These are phyloP conservation scores for Epinephelus coioides DNA, from an alignment of 2,797 vertebrate genomes.

Conservation along the genomic window DNA sequence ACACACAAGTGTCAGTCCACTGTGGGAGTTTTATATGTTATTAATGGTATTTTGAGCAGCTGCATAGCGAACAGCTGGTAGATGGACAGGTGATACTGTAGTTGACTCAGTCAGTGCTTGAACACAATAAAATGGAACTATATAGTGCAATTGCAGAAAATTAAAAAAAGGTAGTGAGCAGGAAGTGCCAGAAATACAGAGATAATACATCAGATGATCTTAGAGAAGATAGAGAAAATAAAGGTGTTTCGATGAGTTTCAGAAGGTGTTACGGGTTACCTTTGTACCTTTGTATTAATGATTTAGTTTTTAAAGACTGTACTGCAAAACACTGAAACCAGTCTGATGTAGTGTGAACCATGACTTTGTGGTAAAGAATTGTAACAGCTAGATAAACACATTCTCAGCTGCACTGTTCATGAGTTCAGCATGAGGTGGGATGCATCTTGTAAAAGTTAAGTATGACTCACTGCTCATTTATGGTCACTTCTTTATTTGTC, in stretches of 20 bases:
- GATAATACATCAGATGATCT: not conserved
- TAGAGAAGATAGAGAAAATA: not conserved
- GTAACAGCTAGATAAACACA: not conserved
- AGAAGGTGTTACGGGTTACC: too few species aligned
- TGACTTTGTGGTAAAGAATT: not conserved
- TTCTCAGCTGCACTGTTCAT: not conserved
- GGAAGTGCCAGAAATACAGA: not conserved
- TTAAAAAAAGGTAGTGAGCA: not conserved
- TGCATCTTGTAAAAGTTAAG: not conserved
- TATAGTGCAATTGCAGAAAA: not conserved
- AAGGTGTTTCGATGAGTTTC: not conserved
- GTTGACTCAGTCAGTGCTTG: conserved; percentile 1
- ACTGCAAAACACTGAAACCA: not conserved
- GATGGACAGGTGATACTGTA: conserved; percentile 25
- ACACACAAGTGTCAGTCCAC: conserved; percentile 39
- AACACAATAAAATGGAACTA: not conserved
- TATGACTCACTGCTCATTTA: not conserved
- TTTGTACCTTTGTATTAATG: not conserved
- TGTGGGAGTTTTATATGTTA: conserved; percentile 51
- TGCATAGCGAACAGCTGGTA: conserved; percentile 41
- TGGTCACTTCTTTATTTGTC: not conserved
- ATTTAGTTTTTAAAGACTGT: not conserved
- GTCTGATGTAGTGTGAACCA: not conserved
- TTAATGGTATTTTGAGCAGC: conserved; percentile 50
- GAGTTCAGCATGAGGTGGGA: not conserved